Conservation (phyloP, 2,113 vertebrate genomes). For the Leptosomus discolor region DNA sequence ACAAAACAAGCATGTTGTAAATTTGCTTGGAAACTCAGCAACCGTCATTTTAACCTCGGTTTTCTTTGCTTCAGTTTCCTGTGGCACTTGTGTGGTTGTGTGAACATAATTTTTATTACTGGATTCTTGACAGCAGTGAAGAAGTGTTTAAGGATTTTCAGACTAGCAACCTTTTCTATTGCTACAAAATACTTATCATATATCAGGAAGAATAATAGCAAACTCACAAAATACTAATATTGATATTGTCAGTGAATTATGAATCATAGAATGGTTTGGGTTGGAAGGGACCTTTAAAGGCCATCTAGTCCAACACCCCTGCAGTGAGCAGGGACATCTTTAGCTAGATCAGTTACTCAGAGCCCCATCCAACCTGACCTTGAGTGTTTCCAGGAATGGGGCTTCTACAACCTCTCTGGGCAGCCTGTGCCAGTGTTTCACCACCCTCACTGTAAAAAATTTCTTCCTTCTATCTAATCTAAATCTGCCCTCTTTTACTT, state of each 20-base stretch:
- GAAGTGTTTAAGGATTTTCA: neutral
- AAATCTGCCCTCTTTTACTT: no score
- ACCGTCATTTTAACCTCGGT: neutral
- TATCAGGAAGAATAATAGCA: neutral
- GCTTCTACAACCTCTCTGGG: no score
- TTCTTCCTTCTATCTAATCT: no score
- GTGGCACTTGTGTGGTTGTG: rapidly evolving
- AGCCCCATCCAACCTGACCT: no score
- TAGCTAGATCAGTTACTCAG: no score
- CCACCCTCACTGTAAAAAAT: no score
- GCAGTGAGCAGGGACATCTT: no score
- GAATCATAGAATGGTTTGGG: no score
- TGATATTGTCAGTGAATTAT: neutral
- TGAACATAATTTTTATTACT: neutral
- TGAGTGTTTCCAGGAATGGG: no score
- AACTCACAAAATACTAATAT: neutral
- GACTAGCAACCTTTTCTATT: neutral
- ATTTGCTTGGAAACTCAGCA: neutral
- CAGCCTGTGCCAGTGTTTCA: no score
- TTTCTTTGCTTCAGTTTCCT: neutral
- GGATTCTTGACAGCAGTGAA: neutral
- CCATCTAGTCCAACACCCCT: no score
- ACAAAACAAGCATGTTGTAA: neutral
- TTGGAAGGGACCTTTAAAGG: no score
- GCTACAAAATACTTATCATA: neutral